Percentiles rank a stretch among this genome's conserved stretches.
Conservation (phyloP, 2,797 vertebrate species). For the Hephaestus fuliginosus region DNA sequence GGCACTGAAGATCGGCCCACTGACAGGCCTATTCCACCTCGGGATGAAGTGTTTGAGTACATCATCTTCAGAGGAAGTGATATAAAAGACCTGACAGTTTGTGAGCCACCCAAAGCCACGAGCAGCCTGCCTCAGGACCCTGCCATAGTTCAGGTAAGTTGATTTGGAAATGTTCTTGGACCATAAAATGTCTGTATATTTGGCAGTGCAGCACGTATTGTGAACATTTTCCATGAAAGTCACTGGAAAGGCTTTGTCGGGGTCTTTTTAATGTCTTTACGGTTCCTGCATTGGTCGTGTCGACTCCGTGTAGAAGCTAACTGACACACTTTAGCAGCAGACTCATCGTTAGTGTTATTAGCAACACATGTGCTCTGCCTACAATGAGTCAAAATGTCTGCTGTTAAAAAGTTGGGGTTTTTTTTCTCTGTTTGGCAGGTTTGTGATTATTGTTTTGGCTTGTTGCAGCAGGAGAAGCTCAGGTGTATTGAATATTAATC, state of each 20-base stretch:
- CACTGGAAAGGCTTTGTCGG: not conserved
- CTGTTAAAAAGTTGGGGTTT: not conserved
- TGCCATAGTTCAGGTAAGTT: slow-evolving; percentile 95
- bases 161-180: not conserved
- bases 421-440: not conserved
- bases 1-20: slow-evolving; percentile 98
- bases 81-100: slow-evolving; percentile 99
- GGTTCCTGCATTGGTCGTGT: not conserved
- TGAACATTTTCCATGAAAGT: not conserved
- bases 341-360: not conserved
- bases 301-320: not conserved
- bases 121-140: slow-evolving; percentile 96
- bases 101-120: slow-evolving; percentile 96
- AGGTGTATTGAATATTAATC: slow-evolving; percentile 8
- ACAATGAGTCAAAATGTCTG: not conserved
- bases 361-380: slow-evolving; percentile 4
- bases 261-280: too few relatives aligned
- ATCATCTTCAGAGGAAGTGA: slow-evolving; percentile 99
- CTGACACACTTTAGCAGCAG: not conserved
- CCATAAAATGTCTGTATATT: too few relatives aligned
- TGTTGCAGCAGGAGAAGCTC: not conserved
- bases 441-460: not conserved
- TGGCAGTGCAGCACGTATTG: not conserved
- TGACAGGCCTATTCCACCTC: slow-evolving; percentile 96
- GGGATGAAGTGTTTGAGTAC: slow-evolving; percentile 98